Conservation (phyloP, 2,888 invertebrate species). For the Pherbina coryleti region DNA sequence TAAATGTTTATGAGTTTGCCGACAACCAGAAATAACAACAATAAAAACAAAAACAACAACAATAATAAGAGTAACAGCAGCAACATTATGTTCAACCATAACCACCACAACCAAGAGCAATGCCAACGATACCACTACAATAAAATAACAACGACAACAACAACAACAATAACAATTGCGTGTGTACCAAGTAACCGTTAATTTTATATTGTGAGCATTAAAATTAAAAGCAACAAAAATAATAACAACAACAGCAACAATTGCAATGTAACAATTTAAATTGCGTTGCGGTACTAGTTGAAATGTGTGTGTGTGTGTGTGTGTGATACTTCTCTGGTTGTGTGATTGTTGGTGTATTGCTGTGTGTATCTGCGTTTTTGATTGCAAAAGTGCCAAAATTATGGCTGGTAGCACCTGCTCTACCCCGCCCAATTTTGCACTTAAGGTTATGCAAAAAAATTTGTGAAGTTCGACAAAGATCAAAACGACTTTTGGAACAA, state of each 20-base stretch:
- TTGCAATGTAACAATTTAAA: neutral
- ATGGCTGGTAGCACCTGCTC: too few species aligned
- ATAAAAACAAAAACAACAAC: neutral
- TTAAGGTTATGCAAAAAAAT: too few species aligned
- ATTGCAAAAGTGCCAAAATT: constrained; percentile 9
- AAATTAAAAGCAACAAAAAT: constrained; percentile 6
- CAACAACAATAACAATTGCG: neutral
- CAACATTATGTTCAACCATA: neutral
- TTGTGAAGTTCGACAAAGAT: too few species aligned
- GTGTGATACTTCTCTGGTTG: neutral
- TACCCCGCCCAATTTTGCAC: too few species aligned
- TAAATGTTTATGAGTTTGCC: constrained; percentile 15
- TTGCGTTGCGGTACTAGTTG: too few species aligned
- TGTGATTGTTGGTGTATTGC: neutral
- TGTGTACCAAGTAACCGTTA: constrained; percentile 14
- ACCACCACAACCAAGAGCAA: constrained; percentile 8
- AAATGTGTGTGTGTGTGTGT: neutral
- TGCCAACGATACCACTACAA: neutral
- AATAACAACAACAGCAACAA: constrained; percentile 3
- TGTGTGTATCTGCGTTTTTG: neutral
- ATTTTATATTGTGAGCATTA: constrained; percentile 19
- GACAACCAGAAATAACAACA: constrained; percentile 1
- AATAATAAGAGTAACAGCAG: neutral
- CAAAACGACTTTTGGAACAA: too few species aligned
- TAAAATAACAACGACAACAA: neutral